Conservation (phyloP, 2,113 vertebrate species). For the Ammodramus savannarum region DNA sequence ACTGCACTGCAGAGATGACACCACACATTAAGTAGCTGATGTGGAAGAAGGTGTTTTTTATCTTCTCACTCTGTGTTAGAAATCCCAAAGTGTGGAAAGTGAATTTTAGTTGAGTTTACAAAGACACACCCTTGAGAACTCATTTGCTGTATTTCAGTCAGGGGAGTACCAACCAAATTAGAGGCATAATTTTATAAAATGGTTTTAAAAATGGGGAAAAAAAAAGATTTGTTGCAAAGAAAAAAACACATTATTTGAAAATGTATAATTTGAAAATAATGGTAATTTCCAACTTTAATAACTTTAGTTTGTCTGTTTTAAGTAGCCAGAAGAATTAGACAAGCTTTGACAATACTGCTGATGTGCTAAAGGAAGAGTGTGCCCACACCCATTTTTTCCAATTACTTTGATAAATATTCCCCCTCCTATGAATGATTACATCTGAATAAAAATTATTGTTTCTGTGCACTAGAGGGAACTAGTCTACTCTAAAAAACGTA, state of each 20-base stretch:
- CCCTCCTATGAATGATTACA: background rate
- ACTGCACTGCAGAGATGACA: background rate
- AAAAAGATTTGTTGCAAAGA: background rate
- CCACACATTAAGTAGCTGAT: background rate
- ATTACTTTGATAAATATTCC: background rate
- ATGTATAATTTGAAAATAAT: background rate
- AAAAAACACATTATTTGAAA: background rate
- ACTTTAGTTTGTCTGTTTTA: background rate
- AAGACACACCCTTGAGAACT: background rate
- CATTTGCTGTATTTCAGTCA: background rate
- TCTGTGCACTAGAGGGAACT: slow-evolving; percentile 58
- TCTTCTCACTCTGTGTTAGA: too few species aligned
- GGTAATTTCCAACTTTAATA: background rate
- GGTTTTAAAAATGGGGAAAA: background rate
- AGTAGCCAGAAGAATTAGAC: background rate
- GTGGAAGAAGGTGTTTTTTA: background rate
- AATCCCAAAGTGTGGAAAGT: background rate
- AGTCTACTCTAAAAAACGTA: background rate
- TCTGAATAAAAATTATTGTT: background rate
- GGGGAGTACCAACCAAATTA: background rate
- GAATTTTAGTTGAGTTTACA: background rate
- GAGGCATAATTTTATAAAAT: background rate
- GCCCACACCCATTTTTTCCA: rapidly evolving
- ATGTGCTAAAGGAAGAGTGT: background rate
- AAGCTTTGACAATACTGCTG: background rate